These are phyloP conservation scores for Butorides virescens DNA, from an alignment of 2,113 vertebrate genomes.

Conservation along the genomic window DNA sequence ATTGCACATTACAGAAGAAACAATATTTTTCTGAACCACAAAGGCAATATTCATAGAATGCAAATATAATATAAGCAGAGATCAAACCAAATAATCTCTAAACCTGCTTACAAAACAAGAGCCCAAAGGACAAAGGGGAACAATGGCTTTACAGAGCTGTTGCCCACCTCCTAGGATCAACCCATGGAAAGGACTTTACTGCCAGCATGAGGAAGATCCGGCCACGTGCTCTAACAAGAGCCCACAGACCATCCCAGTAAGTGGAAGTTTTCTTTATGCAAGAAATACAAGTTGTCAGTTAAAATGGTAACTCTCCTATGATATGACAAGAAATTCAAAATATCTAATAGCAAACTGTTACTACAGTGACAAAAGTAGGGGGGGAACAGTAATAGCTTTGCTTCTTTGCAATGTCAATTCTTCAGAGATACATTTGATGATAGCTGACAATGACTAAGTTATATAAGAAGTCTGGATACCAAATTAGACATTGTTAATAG, in stretches of 20 bases:
- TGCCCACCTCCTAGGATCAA: not conserved
- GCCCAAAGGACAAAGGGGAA: not conserved
- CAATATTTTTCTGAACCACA: not conserved
- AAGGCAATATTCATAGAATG: not conserved
- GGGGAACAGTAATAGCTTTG: not conserved
- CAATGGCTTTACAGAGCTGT: not conserved
- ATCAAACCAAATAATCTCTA: not conserved
- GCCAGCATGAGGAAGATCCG: not conserved
- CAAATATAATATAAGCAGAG: not conserved
- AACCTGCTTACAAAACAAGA: not conserved
- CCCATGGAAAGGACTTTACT: not conserved
- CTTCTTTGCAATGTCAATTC: not conserved
- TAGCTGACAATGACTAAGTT: not conserved
- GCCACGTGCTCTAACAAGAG: no score
- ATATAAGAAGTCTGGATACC: not conserved
- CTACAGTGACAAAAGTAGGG: not conserved
- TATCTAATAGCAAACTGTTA: not conserved
- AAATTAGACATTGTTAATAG: not conserved
- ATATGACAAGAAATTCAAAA: not conserved
- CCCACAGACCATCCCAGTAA: not conserved
- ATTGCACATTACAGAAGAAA: not conserved
- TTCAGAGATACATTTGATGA: not conserved
- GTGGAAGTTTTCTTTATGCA: not conserved
- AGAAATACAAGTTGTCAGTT: not conserved
- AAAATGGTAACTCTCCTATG: not conserved